Percentiles rank a stretch among this genome's conserved stretches.
phyloP scores from a whole-genome alignment of 2,113 vertebrate genomes.

The Takifugu flavidus region DNA sequence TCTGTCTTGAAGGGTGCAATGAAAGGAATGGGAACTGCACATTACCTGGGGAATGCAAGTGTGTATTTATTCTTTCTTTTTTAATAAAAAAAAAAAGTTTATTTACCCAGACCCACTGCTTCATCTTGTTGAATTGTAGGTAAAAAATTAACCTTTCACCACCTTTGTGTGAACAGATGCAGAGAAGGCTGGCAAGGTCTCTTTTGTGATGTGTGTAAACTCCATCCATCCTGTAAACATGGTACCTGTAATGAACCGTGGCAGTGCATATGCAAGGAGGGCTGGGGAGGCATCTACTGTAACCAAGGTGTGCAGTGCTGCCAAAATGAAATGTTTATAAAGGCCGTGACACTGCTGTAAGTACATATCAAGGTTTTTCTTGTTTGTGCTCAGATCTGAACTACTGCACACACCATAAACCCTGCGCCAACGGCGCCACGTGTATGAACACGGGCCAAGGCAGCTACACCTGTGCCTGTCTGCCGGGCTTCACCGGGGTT shows the following conservation, averaged over 20 bases:
- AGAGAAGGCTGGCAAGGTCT: constrained; percentile 91
- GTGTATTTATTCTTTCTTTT: constrained; percentile 63
- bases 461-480: constrained; percentile 93
- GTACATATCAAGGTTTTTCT: constrained; percentile 7
- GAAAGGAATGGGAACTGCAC: constrained; percentile 90
- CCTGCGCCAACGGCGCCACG: constrained; percentile 90
- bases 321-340: background rate
- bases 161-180: constrained; percentile 77
- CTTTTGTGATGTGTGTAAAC: constrained; percentile 88
- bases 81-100: background rate
- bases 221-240: constrained; percentile 91
- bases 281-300: constrained; percentile 97
- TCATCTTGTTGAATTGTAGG: background rate
- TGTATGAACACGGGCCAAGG: constrained; percentile 96
- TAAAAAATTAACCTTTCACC: too few relatives aligned
- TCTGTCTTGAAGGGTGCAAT: constrained; percentile 92
- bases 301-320: constrained; percentile 85
- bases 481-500: constrained; percentile 85
- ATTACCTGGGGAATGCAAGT: constrained; percentile 93
- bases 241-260: constrained; percentile 88
- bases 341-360: background rate
- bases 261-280: constrained; percentile 94
- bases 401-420: constrained; percentile 96
- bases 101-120: background rate
- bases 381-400: constrained; percentile 86